Evolutionary conservation across 2,888 invertebrate species (phyloP).

Genomic region (Chelonus formosanus): DNA sequence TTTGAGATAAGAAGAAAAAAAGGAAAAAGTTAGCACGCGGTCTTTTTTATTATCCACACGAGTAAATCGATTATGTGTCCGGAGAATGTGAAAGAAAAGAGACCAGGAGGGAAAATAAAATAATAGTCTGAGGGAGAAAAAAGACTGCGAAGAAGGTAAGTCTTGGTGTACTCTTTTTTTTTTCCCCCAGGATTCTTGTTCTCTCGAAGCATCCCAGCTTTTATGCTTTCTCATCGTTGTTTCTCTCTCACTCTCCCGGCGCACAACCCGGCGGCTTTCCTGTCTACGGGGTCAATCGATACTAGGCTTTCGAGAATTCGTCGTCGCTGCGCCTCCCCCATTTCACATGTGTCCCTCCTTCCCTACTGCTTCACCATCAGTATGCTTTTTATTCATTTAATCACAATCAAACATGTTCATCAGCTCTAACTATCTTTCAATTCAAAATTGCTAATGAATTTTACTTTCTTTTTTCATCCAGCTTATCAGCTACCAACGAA

Average conservation of each 20-base stretch:
- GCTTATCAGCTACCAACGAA: too few species aligned
- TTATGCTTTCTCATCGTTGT: slow-evolving; percentile 25
- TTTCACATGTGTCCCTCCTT: slow-evolving; percentile 23
- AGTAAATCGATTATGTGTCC: slow-evolving; percentile 27
- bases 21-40: slow-evolving; percentile 19
- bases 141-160: slow-evolving; percentile 16
- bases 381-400: slow-evolving; percentile 24
- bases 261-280: slow-evolving; percentile 38
- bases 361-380: slow-evolving; percentile 24
- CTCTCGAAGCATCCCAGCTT: slow-evolving; percentile 20
- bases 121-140: slow-evolving; percentile 10
- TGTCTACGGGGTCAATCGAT: slow-evolving; percentile 46
- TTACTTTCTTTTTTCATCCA: slow-evolving; percentile 1
- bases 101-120: slow-evolving; percentile 7
- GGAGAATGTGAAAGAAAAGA: slow-evolving; percentile 9
- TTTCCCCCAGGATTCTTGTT: slow-evolving; percentile 17
- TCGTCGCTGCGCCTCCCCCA: slow-evolving; percentile 23
- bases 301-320: slow-evolving; percentile 42
- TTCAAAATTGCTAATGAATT: neutral
- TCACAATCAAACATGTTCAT: too few species aligned
- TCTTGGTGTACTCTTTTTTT: slow-evolving; percentile 10
- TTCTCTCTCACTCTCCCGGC: slow-evolving; percentile 24
- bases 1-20: neutral
- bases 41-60: slow-evolving; percentile 15
- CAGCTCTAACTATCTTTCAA: too few species aligned